phyloP scores from a whole-genome alignment of 2,797 vertebrate genomes.

The Lophius americanus region DNA sequence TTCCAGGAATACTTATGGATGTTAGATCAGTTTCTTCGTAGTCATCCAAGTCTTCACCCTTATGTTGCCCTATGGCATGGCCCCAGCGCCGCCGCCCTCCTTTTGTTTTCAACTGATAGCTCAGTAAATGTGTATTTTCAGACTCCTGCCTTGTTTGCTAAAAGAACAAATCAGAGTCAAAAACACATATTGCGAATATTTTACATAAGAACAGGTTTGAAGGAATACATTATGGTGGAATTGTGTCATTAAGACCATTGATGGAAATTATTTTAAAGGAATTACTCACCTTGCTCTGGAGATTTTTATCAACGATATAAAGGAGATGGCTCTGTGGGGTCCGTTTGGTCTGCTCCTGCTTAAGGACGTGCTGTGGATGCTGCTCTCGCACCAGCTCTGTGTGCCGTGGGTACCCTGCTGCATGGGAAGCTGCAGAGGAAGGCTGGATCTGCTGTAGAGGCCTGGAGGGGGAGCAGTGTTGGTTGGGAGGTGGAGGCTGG shows the following conservation, averaged over 20 bases:
- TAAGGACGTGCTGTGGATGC: slow-evolving; percentile 69
- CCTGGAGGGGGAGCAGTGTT: slow-evolving; percentile 80
- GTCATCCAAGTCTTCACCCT: slow-evolving; percentile 90
- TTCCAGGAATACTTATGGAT: slow-evolving; percentile 74
- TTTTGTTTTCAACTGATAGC: slow-evolving; percentile 83
- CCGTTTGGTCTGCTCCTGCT: slow-evolving; percentile 71
- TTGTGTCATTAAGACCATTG: background rate
- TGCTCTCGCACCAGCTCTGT: slow-evolving; percentile 69
- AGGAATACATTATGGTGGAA: background rate
- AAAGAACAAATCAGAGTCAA: slow-evolving; percentile 14
- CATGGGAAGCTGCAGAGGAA: slow-evolving; percentile 66
- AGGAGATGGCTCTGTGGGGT: slow-evolving; percentile 76
- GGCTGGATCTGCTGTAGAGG: slow-evolving; percentile 85
- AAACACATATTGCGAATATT: background rate
- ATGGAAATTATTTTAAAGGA: too few relatives aligned
- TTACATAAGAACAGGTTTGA: background rate
- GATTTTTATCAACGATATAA: slow-evolving; percentile 79
- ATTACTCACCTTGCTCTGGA: slow-evolving; percentile 82
- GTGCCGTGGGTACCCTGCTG: slow-evolving; percentile 77
- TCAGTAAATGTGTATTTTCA: slow-evolving; percentile 82
- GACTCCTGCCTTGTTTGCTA: slow-evolving; percentile 69
- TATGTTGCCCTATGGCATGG: slow-evolving; percentile 81
- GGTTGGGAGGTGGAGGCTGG: slow-evolving; percentile 81
- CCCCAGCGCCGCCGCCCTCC: slow-evolving; percentile 88
- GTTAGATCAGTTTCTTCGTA: slow-evolving; percentile 83